Percentiles rank a stretch among this genome's conserved stretches.
These are phyloP conservation scores for Cervus canadensis DNA, from an alignment of 2,113 vertebrate genomes.

Conservation along the genomic window DNA sequence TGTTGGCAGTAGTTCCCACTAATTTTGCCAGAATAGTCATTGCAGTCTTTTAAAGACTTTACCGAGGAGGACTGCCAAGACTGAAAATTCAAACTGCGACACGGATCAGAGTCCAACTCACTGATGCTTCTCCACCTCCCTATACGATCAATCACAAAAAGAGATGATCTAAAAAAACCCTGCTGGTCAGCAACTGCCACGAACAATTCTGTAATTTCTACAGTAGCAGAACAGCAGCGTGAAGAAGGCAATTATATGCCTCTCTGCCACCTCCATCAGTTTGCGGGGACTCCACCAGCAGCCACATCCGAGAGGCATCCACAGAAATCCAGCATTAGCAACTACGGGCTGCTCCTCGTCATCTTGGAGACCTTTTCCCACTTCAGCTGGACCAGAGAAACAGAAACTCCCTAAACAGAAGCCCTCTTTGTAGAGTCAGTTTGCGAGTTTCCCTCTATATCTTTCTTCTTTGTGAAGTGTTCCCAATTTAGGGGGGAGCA, in stretches of 20 bases:
- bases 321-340: neutral
- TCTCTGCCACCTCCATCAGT: neutral
- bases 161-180: neutral
- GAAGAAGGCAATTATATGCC: neutral
- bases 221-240: neutral
- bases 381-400: neutral
- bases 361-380: neutral
- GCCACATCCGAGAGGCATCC: neutral
- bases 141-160: neutral
- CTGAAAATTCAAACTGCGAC: neutral
- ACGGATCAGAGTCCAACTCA: neutral
- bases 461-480: neutral
- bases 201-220: neutral
- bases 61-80: conserved; percentile 15
- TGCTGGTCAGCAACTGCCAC: neutral
- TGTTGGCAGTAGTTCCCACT: conserved; percentile 22
- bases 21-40: conserved; percentile 39
- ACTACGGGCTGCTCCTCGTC: no score
- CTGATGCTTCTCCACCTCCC: neutral
- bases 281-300: neutral
- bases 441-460: neutral
- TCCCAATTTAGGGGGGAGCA: neutral
- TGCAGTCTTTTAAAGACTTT: conserved; percentile 45
- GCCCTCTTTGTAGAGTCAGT: neutral
- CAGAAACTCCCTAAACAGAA: neutral